A percentile compares a stretch with the other conserved stretches of the same genome.
Evolutionary conservation across 2,113 vertebrate species (phyloP).

Genomic region (Ophthalmolycus amberensis): DNA sequence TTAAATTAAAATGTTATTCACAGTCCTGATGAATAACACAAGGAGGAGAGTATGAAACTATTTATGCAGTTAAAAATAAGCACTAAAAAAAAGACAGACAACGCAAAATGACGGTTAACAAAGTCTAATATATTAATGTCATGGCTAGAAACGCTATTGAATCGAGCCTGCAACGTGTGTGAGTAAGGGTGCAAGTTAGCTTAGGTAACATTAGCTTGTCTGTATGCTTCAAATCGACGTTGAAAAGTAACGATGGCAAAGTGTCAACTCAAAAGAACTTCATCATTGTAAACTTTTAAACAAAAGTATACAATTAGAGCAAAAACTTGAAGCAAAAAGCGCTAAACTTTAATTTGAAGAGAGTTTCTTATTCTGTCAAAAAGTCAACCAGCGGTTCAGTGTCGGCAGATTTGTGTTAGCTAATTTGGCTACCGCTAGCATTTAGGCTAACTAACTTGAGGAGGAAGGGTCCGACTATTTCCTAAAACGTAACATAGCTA

Average conservation of each 20-base stretch:
- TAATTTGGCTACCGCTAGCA: constrained; percentile 43
- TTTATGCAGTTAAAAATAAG: no score
- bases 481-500: constrained; percentile 53
- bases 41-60: no score
- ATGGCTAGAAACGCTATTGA: not conserved
- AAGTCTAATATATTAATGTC: not conserved
- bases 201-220: constrained; percentile 35
- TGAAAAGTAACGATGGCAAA: constrained; percentile 57
- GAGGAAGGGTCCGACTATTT: constrained; percentile 66
- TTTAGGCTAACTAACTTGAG: constrained; percentile 42
- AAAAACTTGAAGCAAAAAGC: not conserved
- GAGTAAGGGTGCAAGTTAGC: constrained; percentile 31
- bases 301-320: not conserved
- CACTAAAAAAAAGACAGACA: not conserved
- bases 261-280: constrained; percentile 52
- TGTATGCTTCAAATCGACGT: constrained; percentile 26
- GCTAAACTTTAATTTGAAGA: not conserved
- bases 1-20: not conserved
- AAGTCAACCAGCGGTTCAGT: constrained; percentile 13
- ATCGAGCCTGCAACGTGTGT: constrained; percentile 41
- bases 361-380: constrained; percentile 18
- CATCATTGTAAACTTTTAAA: not conserved
- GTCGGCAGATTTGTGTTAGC: constrained; percentile 43
- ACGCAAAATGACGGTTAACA: not conserved
- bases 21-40: not conserved